These are phyloP conservation scores for Drosophila villosipedis DNA, from an alignment of 2,888 invertebrate species.

Conservation along the genomic window DNA sequence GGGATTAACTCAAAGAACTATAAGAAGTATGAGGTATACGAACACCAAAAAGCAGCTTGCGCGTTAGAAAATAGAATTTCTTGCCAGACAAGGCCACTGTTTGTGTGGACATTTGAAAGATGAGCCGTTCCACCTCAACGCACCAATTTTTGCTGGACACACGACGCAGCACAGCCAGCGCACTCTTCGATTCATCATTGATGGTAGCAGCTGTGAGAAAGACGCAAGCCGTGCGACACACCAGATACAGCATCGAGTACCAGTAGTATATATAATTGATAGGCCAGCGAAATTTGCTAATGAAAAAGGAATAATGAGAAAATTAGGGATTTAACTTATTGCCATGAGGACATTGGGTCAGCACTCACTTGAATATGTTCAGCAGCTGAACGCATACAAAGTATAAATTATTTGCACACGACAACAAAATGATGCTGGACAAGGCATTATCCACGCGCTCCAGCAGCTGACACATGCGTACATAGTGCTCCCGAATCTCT, in stretches of 20 bases:
- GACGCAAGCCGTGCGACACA: slow-evolving; percentile 86
- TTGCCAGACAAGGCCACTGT: slow-evolving; percentile 88
- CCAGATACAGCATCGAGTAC: slow-evolving; percentile 86
- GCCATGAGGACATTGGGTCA: no score
- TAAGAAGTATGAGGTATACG: slow-evolving; percentile 37
- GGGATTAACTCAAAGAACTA: slow-evolving; percentile 1
- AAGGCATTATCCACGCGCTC: slow-evolving; percentile 88
- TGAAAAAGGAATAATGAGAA: not conserved
- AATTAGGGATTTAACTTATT: no score
- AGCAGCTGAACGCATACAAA: slow-evolving; percentile 91
- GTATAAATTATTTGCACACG: slow-evolving; percentile 90
- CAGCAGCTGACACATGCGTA: slow-evolving; percentile 88
- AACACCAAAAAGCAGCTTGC: slow-evolving; percentile 87
- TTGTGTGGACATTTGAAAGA: slow-evolving; percentile 87
- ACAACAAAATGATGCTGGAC: slow-evolving; percentile 89
- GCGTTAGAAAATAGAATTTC: slow-evolving; percentile 87
- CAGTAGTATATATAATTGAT: slow-evolving; percentile 87
- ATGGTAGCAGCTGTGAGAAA: slow-evolving; percentile 87
- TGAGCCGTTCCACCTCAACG: slow-evolving; percentile 86
- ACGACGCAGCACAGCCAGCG: slow-evolving; percentile 85
- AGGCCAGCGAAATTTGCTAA: slow-evolving; percentile 83
- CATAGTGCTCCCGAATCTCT: slow-evolving; percentile 89
- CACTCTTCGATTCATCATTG: slow-evolving; percentile 87
- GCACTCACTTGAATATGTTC: slow-evolving; percentile 85
- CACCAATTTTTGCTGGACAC: slow-evolving; percentile 82